Percentiles rank a stretch among this genome's conserved stretches.
Evolutionary conservation across 2,113 vertebrate genomes (phyloP).

Genomic region (Lepus timidus): DNA sequence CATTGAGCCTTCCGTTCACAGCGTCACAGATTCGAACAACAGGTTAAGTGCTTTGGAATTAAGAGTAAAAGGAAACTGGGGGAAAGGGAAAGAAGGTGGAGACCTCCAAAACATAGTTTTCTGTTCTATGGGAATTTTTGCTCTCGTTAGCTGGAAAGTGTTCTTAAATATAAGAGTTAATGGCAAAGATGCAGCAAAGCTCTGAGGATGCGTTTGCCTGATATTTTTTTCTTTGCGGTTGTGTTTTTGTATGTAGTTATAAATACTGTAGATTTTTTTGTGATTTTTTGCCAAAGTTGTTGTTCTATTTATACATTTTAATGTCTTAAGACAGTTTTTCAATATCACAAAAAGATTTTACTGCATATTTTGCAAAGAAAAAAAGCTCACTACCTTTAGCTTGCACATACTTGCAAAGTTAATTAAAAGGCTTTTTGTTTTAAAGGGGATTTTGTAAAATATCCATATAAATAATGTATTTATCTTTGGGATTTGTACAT

Average conservation of each 20-base stretch:
- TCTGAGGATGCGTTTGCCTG: conserved; percentile 91
- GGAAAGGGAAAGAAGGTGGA: conserved; percentile 59
- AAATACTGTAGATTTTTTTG: conserved; percentile 94
- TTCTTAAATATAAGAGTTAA: conserved; percentile 89
- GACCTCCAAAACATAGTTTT: conserved; percentile 81
- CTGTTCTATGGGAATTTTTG: conserved; percentile 86
- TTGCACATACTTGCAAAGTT: conserved; percentile 91
- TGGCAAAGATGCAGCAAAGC: conserved; percentile 88
- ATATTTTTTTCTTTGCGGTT: conserved; percentile 93
- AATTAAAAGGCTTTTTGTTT: conserved; percentile 91
- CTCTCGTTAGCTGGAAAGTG: conserved; percentile 93
- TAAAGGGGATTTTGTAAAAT: conserved; percentile 95
- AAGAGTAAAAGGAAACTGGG: conserved; percentile 74
- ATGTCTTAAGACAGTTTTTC: conserved; percentile 97
- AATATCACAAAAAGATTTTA: conserved; percentile 92
- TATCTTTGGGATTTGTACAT: conserved; percentile 98
- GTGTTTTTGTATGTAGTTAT: conserved; percentile 96
- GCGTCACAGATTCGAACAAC: conserved; percentile 70
- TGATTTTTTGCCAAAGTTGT: conserved; percentile 96
- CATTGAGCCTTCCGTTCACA: conserved; percentile 66
- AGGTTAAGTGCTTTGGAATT: conserved; percentile 82
- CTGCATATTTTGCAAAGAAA: conserved; percentile 93
- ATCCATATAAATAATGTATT: conserved; percentile 99
- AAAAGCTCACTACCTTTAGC: conserved; percentile 94
- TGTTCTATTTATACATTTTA: conserved; percentile 97